Base-by-base conservation (phyloP, 2,113 vertebrate species). In the Agapornis roseicollis region DNA sequence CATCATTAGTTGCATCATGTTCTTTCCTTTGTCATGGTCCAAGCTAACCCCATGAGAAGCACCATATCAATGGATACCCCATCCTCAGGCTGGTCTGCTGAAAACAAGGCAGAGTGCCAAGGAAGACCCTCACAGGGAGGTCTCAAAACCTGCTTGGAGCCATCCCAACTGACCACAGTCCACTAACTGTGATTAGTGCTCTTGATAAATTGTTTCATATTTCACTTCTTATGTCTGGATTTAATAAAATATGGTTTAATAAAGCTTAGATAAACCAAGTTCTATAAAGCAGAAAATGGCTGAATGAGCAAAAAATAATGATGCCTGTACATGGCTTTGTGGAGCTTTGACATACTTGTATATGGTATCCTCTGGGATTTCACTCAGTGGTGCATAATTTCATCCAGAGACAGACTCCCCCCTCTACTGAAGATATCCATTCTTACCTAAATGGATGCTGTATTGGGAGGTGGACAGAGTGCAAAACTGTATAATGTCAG, bases 1-100 rank as follows among this genome's bases (percentile, higher is more conserved):
- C 20, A 31, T 46, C 9, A 3, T n/a, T 33, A 1, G 3, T 19
- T 46, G 52, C 16, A 25, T 50, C 8, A 2, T 0, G 0, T 47
- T 71, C 27, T 80, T 69, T 52, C 25, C 18, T 66, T 44, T 42
- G 7, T 11, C 10, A 9, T 35, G 18, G 23, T 78, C 41, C 46
- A 77, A 47, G 46, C 28, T 69, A 64, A 50, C 13, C 8, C 47
- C 31, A 11, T 1, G 2, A 56, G 35, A 87, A 50, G 44, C 22
- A 14, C 25, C 31, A 15, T 27, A 19, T 44, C 28, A 50, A 13
- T 17, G 29, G 9, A 2, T 55, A n/a, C 29, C 42, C 52, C 35
- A 16, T 29, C 10, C 46, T 39, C 35, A 31, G 58, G 35, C 16
- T 2, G 1, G 11, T 29, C 17, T 83, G 37, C 63, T 80, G 7